Conservation (phyloP, 2,888 invertebrate genomes). For the Norana najaformis region DNA sequence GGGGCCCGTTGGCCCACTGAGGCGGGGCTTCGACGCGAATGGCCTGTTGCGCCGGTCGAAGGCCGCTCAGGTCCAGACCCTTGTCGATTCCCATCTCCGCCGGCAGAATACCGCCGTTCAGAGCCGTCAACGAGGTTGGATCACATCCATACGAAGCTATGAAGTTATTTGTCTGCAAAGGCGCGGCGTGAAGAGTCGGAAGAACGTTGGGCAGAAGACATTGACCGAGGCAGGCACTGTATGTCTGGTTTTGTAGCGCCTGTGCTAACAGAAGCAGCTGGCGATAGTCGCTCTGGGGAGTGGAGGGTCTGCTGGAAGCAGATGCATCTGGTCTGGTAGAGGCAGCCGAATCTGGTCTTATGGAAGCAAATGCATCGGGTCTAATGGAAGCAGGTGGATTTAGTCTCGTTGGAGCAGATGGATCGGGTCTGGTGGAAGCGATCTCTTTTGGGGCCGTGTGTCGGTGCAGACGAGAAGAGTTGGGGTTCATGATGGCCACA, state of each 20-base stretch:
- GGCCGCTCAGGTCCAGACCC: neutral
- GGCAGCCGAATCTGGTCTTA: neutral
- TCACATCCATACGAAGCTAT: neutral
- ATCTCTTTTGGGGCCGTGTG: neutral
- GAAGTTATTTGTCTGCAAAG: neutral
- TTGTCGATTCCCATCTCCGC: neutral
- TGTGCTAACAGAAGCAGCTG: neutral
- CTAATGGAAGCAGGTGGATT: too few species aligned
- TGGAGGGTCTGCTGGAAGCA: neutral
- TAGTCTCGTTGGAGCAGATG: too few species aligned
- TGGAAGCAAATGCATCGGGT: neutral
- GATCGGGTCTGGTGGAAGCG: neutral
- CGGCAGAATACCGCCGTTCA: neutral
- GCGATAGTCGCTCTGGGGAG: neutral
- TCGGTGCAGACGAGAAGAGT: constrained; percentile 6
- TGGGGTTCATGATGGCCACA: neutral
- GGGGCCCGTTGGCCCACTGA: neutral
- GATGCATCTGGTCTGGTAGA: neutral
- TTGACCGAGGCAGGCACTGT: neutral
- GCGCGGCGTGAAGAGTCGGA: neutral
- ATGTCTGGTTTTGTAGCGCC: neutral
- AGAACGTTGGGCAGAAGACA: neutral
- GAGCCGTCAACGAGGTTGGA: neutral
- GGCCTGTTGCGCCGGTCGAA: neutral
- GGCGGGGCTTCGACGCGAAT: neutral